Evolutionary conservation across 2,113 vertebrate species (phyloP), one percentile per base, ranked within the genome.

Genomic region (Cathartes aura): DNA sequence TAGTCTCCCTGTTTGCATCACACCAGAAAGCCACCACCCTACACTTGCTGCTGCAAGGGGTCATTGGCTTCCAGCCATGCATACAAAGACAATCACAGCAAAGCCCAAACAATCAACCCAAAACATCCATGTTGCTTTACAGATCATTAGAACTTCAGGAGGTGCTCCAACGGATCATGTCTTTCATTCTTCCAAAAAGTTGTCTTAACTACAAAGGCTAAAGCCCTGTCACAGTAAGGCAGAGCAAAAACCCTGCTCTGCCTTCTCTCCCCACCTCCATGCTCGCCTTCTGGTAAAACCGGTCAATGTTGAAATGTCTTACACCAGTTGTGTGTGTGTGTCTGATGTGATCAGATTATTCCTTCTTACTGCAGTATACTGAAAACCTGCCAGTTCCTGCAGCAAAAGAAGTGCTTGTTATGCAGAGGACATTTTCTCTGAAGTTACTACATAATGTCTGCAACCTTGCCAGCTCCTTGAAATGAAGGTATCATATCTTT

Each of bases 361-460:
- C 48, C 15, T 72, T 82, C 50, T 90, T 94, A 95, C 82, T 97
- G 92, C 82, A 94, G 63, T 94, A 93, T 94, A 94, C 90, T 82
- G 87, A 97, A 97, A 96, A 90, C 36, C 71, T 95, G 93, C 82
- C 92, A 93, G 71, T 88, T 90, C 32, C 93, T 96, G 88, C 81
- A 78, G 82, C 34, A 86, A 79, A 63, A 75, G 23, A 64, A n/a
- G 14, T 60, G 66, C 62, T 93, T 95, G 48, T 80, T 93, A 92
- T 86, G 97, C 85, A 95, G 66, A 93, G 70, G 74, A 92, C 50
- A 92, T 85, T 90, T 95, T 92, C 43, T 82, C 55, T 73, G 67
- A 83, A 90, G 71, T 82, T 96, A 58, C 85, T 45, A 88, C 32
- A 55, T 53, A 93, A 58, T 16, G 23, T 53, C 43, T 87, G 52